Evolutionary conservation across 2,113 vertebrate genomes (phyloP), one percentile per base, ranked within the genome.

Genomic region (Labeo rohita): DNA sequence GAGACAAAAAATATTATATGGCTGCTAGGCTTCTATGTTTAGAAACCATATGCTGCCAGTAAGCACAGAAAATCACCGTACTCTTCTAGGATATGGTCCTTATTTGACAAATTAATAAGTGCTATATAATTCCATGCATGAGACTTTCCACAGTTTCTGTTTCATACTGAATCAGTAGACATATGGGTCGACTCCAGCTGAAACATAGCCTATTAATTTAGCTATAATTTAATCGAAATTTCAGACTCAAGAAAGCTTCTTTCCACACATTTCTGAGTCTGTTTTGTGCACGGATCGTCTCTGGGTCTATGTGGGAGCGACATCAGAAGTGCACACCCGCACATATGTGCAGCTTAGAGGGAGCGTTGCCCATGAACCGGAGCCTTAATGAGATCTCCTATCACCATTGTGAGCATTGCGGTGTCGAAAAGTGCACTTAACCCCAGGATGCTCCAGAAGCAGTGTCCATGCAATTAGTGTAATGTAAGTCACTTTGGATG

Each of bases 391-490:
- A 82, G 80, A 50, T 70, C 47, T 82, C 13, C 56, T 66, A 66
- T 66, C n/a, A 34, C 63, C 16, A 82, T n/a, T 36, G 54, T 59
- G 77, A 79, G 54, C 8, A 79, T n/a, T 79, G 80, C 70, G 45
- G 47, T 82, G 80, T 39, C 34, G 47, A 82, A 68, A 65, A 68
- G 80, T 70, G 63, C 80, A 82, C 80, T 82, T 82, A 82, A 82
- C 80, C 80, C 47, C 80, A 39, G 80, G 63, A 82, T 39, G 63
- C 65, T 70, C 75, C 47, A 54, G 50, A 77, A 49, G 28, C 28
- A 1, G 50, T 77, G 63, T 21, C 47, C 63, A 68, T 68, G 80
- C 80, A 82, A 82, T 82, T 82, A 82, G 28, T 54, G 11, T 82
- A 70, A 82, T 82, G 65, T n/a, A 82, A 82, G 47, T 68, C 80